These are phyloP conservation scores for Lepidochitona cinerea DNA, from an alignment of 2,888 invertebrate species.

Conservation along the genomic window DNA sequence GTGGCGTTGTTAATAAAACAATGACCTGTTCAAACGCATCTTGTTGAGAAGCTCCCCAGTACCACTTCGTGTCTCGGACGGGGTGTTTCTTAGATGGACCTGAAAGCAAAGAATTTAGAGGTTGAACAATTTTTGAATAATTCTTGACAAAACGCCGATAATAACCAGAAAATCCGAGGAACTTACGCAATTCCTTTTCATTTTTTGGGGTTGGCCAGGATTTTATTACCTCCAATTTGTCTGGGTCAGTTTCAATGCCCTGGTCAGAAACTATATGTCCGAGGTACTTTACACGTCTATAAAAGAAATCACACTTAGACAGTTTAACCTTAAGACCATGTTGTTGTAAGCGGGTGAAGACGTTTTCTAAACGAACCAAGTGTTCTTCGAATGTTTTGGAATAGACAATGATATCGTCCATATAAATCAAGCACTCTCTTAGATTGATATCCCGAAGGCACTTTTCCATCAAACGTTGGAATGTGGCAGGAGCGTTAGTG, in stretches of 20 bases:
- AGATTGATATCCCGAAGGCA: background rate
- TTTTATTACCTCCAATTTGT: background rate
- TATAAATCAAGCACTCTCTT: too few species aligned
- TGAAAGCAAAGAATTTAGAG: too few species aligned
- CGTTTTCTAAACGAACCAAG: background rate
- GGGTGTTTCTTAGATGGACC: too few species aligned
- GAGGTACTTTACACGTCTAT: background rate
- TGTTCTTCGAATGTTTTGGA: slow-evolving; percentile 5
- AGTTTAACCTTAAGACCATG: slow-evolving; percentile 13
- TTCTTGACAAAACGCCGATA: background rate
- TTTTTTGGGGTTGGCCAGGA: background rate
- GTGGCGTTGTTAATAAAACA: too few species aligned
- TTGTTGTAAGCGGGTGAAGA: background rate
- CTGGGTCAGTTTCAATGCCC: background rate
- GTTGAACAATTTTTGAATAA: too few species aligned
- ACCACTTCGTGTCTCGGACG: too few species aligned
- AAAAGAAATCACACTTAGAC: slow-evolving; percentile 11
- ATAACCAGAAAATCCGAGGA: background rate
- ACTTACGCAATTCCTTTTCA: background rate
- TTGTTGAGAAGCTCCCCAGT: too few species aligned
- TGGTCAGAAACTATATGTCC: background rate
- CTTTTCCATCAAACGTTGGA: too few species aligned
- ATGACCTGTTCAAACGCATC: too few species aligned
- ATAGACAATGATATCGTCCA: slow-evolving; percentile 13
- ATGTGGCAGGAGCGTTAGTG: too few species aligned